Conservation (phyloP, 2,113 vertebrate genomes). For the Caracal caracal region DNA sequence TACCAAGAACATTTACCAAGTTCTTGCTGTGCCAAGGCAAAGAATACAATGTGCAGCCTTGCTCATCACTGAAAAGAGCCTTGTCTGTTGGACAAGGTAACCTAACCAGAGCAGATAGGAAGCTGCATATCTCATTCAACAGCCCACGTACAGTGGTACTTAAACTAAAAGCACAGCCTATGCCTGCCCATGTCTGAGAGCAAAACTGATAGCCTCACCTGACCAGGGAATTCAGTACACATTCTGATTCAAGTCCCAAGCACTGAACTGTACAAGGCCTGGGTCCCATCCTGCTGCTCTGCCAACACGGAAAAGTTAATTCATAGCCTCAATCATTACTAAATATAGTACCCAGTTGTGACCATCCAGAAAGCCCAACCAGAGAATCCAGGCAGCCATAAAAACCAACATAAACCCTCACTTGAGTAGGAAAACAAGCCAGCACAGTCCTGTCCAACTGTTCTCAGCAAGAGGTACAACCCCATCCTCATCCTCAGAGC, state of each 20-base stretch:
- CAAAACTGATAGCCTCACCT: neutral
- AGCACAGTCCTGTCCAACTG: neutral
- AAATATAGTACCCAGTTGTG: neutral
- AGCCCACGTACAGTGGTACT: neutral
- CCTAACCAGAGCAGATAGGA: neutral
- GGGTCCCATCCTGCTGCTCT: neutral
- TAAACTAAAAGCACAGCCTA: neutral
- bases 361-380: neutral
- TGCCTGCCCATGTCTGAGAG: neutral
- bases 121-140: neutral
- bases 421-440: neutral
- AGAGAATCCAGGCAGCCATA: neutral
- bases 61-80: neutral
- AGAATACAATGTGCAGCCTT: neutral
- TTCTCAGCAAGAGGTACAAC: neutral
- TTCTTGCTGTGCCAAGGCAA: neutral
- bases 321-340: neutral
- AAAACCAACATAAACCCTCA: neutral
- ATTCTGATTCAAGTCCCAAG: neutral
- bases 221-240: neutral
- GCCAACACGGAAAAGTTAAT: neutral
- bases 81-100: neutral
- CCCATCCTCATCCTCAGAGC: neutral
- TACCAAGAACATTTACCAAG: too few relatives aligned
- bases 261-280: neutral